A percentile compares a stretch with the other conserved stretches of the same genome.
phyloP scores from a whole-genome alignment of 2,888 invertebrate species.

The Ormyrus nitidulus region DNA sequence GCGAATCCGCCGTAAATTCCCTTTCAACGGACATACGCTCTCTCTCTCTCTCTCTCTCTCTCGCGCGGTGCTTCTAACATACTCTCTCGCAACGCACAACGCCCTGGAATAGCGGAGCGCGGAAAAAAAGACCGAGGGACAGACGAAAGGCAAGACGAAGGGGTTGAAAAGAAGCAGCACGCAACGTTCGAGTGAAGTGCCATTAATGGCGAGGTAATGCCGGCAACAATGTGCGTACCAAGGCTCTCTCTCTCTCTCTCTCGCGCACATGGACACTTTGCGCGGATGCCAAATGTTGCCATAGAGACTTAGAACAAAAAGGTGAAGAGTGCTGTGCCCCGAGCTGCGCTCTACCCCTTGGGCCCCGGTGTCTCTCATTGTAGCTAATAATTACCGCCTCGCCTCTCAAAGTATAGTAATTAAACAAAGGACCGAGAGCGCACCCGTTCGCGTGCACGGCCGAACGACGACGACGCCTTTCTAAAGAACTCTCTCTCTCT shows the following conservation, averaged over 20 bases:
- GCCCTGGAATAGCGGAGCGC: background rate
- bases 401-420: slow-evolving; percentile 69
- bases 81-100: slow-evolving; percentile 17
- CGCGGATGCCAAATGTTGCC: slow-evolving; percentile 71
- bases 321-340: slow-evolving; percentile 37
- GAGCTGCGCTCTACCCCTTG: too few species aligned
- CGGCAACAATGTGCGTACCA: slow-evolving; percentile 59
- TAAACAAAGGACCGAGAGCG: slow-evolving; percentile 66
- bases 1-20: slow-evolving; percentile 52
- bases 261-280: slow-evolving; percentile 14
- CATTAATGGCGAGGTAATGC: slow-evolving; percentile 68
- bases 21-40: slow-evolving; percentile 36
- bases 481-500: slow-evolving; percentile 25
- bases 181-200: slow-evolving; percentile 62
- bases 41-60: background rate
- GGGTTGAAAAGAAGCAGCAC: slow-evolving; percentile 45
- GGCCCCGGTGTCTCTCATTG: slow-evolving; percentile 59
- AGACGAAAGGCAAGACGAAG: slow-evolving; percentile 48
- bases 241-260: slow-evolving; percentile 2
- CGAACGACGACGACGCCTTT: slow-evolving; percentile 2
- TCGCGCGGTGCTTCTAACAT: background rate
- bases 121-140: slow-evolving; percentile 12
- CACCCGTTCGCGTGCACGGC: background rate
- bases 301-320: slow-evolving; percentile 48
- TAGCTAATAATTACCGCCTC: slow-evolving; percentile 70